Evolutionary conservation across 2,113 vertebrate genomes (phyloP).

Genomic region (Hippocampus mohnikei): DNA sequence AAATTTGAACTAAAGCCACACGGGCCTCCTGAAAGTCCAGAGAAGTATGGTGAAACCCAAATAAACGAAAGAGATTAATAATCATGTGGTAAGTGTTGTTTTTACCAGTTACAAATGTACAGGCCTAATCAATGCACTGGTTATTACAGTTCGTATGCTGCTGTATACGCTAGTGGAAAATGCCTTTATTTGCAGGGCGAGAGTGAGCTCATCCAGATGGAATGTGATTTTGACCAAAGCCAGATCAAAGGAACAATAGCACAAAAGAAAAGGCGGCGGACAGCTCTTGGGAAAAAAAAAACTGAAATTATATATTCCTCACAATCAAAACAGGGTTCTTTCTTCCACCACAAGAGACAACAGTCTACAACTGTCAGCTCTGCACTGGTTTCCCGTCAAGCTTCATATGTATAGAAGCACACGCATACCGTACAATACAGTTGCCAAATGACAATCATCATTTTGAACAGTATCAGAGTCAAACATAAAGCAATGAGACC

Average conservation of each 20-base stretch:
- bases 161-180: constrained; percentile 46
- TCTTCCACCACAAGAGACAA: constrained; percentile 49
- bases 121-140: constrained; percentile 3
- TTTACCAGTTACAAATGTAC: neutral
- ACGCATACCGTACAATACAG: constrained; percentile 42
- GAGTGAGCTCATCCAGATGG: constrained; percentile 77
- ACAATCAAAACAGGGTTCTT: constrained; percentile 75
- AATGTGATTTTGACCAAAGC: constrained; percentile 82
- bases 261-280: constrained; percentile 56
- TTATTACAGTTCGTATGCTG: constrained; percentile 15
- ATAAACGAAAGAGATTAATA: too few species aligned
- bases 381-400: constrained; percentile 39
- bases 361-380: constrained; percentile 49
- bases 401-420: constrained; percentile 40
- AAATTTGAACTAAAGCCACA: too few species aligned
- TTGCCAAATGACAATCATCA: constrained; percentile 60
- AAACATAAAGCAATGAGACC: constrained; percentile 34
- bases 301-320: constrained; percentile 80
- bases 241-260: constrained; percentile 77
- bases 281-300: constrained; percentile 48
- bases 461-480: constrained; percentile 48
- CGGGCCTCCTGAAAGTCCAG: too few species aligned
- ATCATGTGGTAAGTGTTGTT: neutral
- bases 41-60: too few species aligned
- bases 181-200: constrained; percentile 43